Evolutionary conservation across 2,113 vertebrate genomes (phyloP), one percentile per base, ranked within the genome.

Genomic region (Scomber colias): DNA sequence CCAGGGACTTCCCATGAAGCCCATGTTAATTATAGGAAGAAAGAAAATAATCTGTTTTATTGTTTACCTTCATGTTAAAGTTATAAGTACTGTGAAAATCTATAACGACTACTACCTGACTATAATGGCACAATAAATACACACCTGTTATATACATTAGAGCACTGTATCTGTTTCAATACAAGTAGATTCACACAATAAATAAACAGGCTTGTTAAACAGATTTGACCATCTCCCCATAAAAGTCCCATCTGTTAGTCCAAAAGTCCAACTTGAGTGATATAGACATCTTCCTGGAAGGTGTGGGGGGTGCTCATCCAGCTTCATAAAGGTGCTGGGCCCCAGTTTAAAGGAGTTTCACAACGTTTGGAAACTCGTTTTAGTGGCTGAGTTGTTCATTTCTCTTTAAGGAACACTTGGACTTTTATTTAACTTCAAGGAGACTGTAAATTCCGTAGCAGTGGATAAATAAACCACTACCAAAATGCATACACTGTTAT

Each of bases 321-420:
- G 69, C 73, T 75, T 30, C 62, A 61, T 3, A 7, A 11, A 79
- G 71, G 30, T 75, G 68, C 51, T 16, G 83, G 89, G 89, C 90
- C 90, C 81, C 71, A 31, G 50, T 65, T 79, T 13, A 30, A 0
- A 45, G 30, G 11, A 78, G 31, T 77, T 75, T 54, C 46, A 54
- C 27, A 66, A 84, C 82, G 59, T 88, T 83, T 30, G 55, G 3
- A 53, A 72, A 71, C 56, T 75, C 64, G 12, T 16, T 64, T 75
- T 14, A 66, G 14, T 7, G n/a, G 1, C 5, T 16, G 5, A 59
- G 16, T 9, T 59, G 49, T 63, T 45, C n/a, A 11, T 35, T 57
- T 15, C 1, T 6, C 24, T 30, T 16, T 50, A 12, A n/a, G 4
- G 50, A 53, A 51, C 35, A 13, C 1, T 35, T 62, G 15, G 15